Evolutionary conservation across 1,140 invertebrate genomes (phyloP), one percentile per base, ranked within the genome.

Genomic region (Olivierus martensii): DNA sequence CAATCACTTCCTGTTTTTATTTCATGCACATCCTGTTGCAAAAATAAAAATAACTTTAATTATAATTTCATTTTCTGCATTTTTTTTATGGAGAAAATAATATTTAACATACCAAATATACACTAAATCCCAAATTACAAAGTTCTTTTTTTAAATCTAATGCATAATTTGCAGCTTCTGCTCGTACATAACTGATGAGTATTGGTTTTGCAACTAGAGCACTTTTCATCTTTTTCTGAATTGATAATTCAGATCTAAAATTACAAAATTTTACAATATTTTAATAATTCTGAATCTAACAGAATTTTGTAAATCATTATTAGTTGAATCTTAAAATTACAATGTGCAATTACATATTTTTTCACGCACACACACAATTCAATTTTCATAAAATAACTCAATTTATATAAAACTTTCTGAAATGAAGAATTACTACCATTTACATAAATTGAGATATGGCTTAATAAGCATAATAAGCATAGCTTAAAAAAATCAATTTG

Each of bases 161-260:
- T n/a, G 71, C 71, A 61, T 71, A 65, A 6, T 69, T 58, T 15
- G 66, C 67, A 28, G 69, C 69, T 51, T 73, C 71, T 22, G 66
- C 66, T 37, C 69, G 61, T 5, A 68, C 70, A 61, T 73, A 73
- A 57, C 70, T 72, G 46, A 73, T 71, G 10, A 73, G 64, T 14
- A 72, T 64, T 49, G 68, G 66, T 53, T 70, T 69, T 3, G 57
- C 50, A 6, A 55, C 63, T 55, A 9, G 61, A 58, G 22, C 56
- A 36, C 48, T 52, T 36, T 21, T 48, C 49, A 17, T 21, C 15
- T 18, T 51, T 22, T 56, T 46, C 11, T 43, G 18, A 28, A 49
- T 53, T 14, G 36, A 34, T 14, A 28, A 28, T 28, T 28, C 28
- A 28, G n/a, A n/a, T 15, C n/a, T 34, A 52, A 34, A 34, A 46